Conservation (phyloP, 1,140 invertebrate species). For the Megathymus violae region DNA sequence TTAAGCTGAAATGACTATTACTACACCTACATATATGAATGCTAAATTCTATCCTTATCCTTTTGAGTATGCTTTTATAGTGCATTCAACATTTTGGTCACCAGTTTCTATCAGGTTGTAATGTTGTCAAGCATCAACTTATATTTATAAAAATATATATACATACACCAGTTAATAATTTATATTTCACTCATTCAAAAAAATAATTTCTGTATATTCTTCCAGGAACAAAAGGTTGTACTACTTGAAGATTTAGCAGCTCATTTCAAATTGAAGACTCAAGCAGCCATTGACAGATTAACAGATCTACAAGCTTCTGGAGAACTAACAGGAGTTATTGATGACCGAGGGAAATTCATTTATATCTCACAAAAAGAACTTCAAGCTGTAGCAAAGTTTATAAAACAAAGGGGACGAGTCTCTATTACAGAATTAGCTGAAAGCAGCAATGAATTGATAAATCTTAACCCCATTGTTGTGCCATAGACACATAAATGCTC, state of each 20-base stretch:
- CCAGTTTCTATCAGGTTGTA: too few relatives aligned
- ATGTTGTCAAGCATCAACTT: too few relatives aligned
- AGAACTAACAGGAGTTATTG: conserved; percentile 96
- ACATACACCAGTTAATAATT: too few relatives aligned
- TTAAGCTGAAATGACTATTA: too few relatives aligned
- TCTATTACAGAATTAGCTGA: conserved; percentile 97
- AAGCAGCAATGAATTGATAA: conserved; percentile 96
- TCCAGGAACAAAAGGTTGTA: conserved; percentile 94
- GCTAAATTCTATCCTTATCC: too few relatives aligned
- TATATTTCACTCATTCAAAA: too few relatives aligned
- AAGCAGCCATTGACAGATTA: conserved; percentile 93
- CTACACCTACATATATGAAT: too few relatives aligned
- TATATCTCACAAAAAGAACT: conserved; percentile 97
- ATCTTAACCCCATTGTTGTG: conserved; percentile 87
- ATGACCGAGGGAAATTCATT: conserved; percentile 99
- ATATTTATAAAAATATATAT: too few relatives aligned
- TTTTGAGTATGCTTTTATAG: too few relatives aligned
- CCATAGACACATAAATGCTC: conserved; percentile 31
- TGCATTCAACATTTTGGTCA: too few relatives aligned
- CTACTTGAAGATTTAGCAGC: conserved; percentile 96
- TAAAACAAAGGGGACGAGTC: conserved; percentile 96
- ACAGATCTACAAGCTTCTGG: conserved; percentile 93
- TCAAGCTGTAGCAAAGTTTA: conserved; percentile 96
- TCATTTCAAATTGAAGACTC: conserved; percentile 96
- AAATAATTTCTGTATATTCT: conserved; percentile 33